A percentile compares a stretch with the other conserved stretches of the same genome.
Conservation (phyloP, 1,140 invertebrate species). For the Hylyphantes graminicola region DNA sequence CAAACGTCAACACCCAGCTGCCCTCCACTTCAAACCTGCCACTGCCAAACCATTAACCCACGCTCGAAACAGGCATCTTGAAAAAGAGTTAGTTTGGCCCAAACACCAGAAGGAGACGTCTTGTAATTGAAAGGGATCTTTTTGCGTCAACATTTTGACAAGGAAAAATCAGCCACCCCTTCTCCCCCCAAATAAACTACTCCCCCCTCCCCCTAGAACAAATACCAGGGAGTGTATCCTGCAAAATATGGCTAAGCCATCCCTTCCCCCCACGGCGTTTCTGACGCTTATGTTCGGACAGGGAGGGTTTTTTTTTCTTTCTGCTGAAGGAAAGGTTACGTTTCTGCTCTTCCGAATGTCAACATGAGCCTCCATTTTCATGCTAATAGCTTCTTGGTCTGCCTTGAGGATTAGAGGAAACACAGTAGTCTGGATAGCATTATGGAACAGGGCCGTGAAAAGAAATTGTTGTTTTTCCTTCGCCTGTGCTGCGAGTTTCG, state of each 20-base stretch:
- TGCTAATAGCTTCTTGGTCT: conserved; percentile 16
- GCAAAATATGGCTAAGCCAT: conserved; percentile 39
- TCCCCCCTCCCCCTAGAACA: conserved; percentile 3
- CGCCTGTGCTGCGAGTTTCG: too few species aligned
- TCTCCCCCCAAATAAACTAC: not conserved
- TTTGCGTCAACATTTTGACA: conserved; percentile 45
- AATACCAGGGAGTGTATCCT: conserved; percentile 13
- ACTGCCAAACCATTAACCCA: too few species aligned
- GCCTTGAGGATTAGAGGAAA: too few species aligned
- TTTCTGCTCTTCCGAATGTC: conserved; percentile 22
- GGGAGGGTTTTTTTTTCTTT: not conserved
- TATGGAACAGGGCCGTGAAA: too few species aligned
- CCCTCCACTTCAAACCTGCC: too few species aligned
- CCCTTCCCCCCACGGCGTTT: not conserved
- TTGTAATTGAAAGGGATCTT: conserved; percentile 26
- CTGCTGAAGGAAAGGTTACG: conserved; percentile 6
- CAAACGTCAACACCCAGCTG: too few species aligned
- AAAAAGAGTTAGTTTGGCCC: too few species aligned
- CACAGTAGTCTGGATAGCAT: too few species aligned
- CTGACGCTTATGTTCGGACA: not conserved
- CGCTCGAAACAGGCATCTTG: too few species aligned
- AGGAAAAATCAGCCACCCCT: not conserved
- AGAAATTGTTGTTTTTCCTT: too few species aligned
- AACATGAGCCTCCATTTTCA: conserved; percentile 29
- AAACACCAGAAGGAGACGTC: too few species aligned